Evolutionary conservation across 2,797 vertebrate genomes (phyloP).

Genomic region (Pogonophryne albipinna): DNA sequence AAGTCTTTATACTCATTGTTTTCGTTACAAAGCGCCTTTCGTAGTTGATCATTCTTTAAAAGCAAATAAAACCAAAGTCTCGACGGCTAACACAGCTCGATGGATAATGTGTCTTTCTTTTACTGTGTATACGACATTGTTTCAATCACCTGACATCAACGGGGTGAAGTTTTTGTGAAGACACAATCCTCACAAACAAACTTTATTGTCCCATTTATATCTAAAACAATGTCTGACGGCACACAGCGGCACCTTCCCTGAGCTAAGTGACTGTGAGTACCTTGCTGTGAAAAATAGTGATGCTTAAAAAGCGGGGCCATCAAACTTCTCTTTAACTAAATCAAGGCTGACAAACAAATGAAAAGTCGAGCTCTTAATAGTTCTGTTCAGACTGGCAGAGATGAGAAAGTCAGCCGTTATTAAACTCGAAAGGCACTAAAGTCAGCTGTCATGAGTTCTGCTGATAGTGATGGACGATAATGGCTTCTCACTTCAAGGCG

Average conservation of each 20-base stretch:
- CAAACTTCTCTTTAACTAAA: neutral
- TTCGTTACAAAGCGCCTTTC: no score
- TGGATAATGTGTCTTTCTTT: neutral
- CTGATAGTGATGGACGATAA: conserved; percentile 5
- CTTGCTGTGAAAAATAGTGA: neutral
- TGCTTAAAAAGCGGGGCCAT: conserved; percentile 15
- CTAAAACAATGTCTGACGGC: neutral
- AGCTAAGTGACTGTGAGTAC: conserved; percentile 3
- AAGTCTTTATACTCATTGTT: no score
- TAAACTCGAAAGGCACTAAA: conserved; percentile 6
- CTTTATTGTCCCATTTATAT: neutral
- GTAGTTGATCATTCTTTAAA: no score
- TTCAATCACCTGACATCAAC: neutral
- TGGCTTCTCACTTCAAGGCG: neutral
- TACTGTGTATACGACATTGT: neutral
- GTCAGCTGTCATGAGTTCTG: neutral
- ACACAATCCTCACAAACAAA: neutral
- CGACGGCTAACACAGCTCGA: conserved; percentile 16
- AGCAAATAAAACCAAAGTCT: neutral
- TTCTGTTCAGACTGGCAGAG: neutral
- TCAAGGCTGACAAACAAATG: conserved; percentile 23
- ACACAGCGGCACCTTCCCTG: neutral
- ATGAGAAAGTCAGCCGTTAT: conserved; percentile 8
- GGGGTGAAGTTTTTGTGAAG: neutral
- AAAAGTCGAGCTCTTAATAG: neutral